These are phyloP conservation scores for Margaritifera margaritifera DNA, from an alignment of 2,888 invertebrate genomes.

Conservation along the genomic window DNA sequence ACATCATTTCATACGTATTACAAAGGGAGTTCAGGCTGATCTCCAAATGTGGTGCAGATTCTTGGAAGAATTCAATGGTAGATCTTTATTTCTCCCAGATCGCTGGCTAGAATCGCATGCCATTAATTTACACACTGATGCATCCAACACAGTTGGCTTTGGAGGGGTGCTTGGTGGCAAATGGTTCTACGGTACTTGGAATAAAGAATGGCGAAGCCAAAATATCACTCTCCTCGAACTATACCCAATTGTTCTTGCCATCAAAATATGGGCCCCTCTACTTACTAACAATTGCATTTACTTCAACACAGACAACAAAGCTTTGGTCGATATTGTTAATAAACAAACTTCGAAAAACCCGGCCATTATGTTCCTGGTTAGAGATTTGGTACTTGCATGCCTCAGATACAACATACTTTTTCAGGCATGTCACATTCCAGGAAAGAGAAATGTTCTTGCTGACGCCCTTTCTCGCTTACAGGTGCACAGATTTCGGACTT, in stretches of 20 bases:
- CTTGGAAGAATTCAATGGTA: slow-evolving; percentile 22
- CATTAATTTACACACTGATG: no score
- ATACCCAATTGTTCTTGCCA: slow-evolving; percentile 27
- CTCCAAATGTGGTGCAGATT: slow-evolving; percentile 18
- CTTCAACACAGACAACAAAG: slow-evolving; percentile 21
- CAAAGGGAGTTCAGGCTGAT: slow-evolving; percentile 10
- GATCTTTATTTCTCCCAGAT: slow-evolving; percentile 12
- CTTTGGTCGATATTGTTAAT: slow-evolving; percentile 28
- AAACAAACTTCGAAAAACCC: slow-evolving; percentile 21
- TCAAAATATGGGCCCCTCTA: slow-evolving; percentile 21
- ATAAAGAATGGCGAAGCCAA: not conserved
- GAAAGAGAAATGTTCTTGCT: slow-evolving; percentile 24
- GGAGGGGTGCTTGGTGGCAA: slow-evolving; percentile 7
- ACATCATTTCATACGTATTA: slow-evolving; percentile 13
- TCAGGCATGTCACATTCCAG: slow-evolving; percentile 16
- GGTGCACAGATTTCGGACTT: slow-evolving; percentile 16
- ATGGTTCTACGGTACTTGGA: slow-evolving; percentile 27
- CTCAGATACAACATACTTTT: slow-evolving; percentile 24
- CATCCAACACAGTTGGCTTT: slow-evolving; percentile 22
- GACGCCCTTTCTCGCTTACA: slow-evolving; percentile 30
- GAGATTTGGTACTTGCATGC: no score
- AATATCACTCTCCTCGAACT: no score
- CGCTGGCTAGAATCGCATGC: no score
- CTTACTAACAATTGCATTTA: slow-evolving; percentile 15
- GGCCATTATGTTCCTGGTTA: slow-evolving; percentile 21